Evolutionary conservation across 2,888 invertebrate species (phyloP).

Genomic region (Adela reaumurella): DNA sequence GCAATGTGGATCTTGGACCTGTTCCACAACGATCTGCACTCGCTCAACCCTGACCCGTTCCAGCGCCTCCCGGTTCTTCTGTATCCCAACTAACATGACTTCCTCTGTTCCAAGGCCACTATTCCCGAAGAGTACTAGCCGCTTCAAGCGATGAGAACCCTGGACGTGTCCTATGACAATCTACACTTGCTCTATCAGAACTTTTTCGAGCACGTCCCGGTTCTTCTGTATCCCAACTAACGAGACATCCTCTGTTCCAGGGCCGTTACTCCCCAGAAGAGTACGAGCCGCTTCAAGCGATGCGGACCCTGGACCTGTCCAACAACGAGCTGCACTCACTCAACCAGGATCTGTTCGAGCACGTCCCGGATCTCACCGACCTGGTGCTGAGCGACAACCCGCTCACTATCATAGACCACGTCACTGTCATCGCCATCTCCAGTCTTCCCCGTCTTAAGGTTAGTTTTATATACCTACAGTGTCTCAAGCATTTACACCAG

Average conservation of each 20-base stretch:
- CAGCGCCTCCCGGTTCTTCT: conserved; percentile 33
- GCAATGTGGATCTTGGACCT: conserved; percentile 63
- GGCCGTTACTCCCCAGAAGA: conserved; percentile 55
- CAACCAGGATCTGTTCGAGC: conserved; percentile 72
- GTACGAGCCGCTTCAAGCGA: conserved; percentile 56
- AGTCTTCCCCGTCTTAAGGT: conserved; percentile 65
- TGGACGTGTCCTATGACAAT: conserved; percentile 70
- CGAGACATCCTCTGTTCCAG: too few species aligned
- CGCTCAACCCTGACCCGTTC: conserved; percentile 62
- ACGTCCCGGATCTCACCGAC: conserved; percentile 62
- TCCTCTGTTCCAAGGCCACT: conserved; percentile 60
- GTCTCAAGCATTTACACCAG: background rate
- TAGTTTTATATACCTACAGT: conserved; percentile 7
- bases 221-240: conserved; percentile 3
- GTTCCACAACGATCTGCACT: conserved; percentile 64
- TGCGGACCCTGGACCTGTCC: conserved; percentile 62
- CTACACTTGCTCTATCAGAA: conserved; percentile 60
- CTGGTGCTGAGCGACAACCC: conserved; percentile 74
- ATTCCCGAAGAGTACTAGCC: conserved; percentile 58
- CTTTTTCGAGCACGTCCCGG: conserved; percentile 64
- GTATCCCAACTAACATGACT: too few species aligned
- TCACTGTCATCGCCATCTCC: conserved; percentile 62
- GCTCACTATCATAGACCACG: conserved; percentile 61
- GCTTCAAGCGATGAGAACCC: conserved; percentile 55
- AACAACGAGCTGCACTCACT: conserved; percentile 68